Percentiles rank a stretch among this genome's conserved stretches.
Evolutionary conservation across 1,140 invertebrate genomes (phyloP).

Genomic region (Drosophila sturtevanti): DNA sequence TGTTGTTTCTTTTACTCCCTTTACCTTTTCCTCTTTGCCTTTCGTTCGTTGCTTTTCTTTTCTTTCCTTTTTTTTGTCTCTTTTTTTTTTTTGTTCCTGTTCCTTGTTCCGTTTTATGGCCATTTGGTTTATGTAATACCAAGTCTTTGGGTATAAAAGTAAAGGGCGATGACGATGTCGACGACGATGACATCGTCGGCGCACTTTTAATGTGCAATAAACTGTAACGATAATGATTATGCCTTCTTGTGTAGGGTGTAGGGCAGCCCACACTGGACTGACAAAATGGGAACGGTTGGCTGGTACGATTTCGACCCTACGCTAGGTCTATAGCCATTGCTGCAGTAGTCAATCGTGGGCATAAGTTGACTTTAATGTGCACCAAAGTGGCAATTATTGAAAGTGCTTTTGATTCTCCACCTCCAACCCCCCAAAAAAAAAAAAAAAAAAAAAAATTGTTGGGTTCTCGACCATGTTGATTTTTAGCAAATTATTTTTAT

Average conservation of each 20-base stretch:
- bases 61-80: background rate
- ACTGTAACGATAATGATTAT: slow-evolving; percentile 80
- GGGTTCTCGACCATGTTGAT: slow-evolving; percentile 49
- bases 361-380: slow-evolving; percentile 78
- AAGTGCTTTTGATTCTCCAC: slow-evolving; percentile 51
- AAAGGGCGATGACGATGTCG: slow-evolving; percentile 46
- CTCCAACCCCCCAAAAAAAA: slow-evolving; percentile 16
- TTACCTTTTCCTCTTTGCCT: slow-evolving; percentile 1
- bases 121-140: slow-evolving; percentile 75
- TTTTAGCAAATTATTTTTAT: slow-evolving; percentile 71
- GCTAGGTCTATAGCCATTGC: slow-evolving; percentile 33
- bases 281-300: background rate
- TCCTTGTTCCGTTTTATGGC: slow-evolving; percentile 68
- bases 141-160: slow-evolving; percentile 72
- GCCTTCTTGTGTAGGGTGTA: slow-evolving; percentile 63
- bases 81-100: slow-evolving; percentile 36
- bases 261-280: slow-evolving; percentile 6
- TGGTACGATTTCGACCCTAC: background rate
- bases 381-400: slow-evolving; percentile 79
- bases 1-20: background rate
- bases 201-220: slow-evolving; percentile 79
- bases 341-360: slow-evolving; percentile 70
- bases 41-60: slow-evolving; percentile 8
- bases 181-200: slow-evolving; percentile 29
- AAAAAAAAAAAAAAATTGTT: slow-evolving; percentile 56